Conservation (phyloP, 2,888 invertebrate genomes). For the Limenitis camilla region DNA sequence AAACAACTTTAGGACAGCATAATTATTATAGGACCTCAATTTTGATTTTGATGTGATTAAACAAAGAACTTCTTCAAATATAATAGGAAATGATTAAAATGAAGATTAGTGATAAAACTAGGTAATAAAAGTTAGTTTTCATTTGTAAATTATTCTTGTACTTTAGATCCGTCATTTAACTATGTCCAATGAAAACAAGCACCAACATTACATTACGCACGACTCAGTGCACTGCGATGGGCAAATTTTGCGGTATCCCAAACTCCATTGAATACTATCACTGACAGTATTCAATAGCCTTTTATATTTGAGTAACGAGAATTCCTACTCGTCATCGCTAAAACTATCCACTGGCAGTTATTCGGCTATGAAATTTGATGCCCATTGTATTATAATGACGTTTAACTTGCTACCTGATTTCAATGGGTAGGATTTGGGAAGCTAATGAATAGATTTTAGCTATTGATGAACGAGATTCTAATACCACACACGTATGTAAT, state of each 20-base stretch:
- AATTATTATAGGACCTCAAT: too few species aligned
- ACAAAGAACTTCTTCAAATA: too few species aligned
- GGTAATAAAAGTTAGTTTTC: too few species aligned
- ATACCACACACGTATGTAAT: too few species aligned
- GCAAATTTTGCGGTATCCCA: constrained; percentile 62
- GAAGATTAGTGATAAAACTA: too few species aligned
- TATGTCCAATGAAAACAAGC: constrained; percentile 17
- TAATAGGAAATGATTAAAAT: too few species aligned
- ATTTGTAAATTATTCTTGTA: too few species aligned
- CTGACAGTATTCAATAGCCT: constrained; percentile 26
- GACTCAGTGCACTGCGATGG: constrained; percentile 55
- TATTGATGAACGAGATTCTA: too few species aligned
- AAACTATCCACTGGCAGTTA: constrained; percentile 27
- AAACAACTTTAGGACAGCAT: too few species aligned
- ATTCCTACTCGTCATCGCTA: constrained; percentile 43
- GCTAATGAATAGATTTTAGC: too few species aligned
- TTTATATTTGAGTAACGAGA: constrained; percentile 47
- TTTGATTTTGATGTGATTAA: too few species aligned
- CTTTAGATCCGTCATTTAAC: neutral
- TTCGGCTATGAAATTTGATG: constrained; percentile 14
- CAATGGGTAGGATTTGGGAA: too few species aligned
- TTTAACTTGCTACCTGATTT: neutral
- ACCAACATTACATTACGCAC: constrained; percentile 45
- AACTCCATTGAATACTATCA: constrained; percentile 49
- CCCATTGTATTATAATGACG: constrained; percentile 1